A percentile compares a stretch with the other conserved stretches of the same genome.
Conservation (phyloP, 2,797 vertebrate genomes). For the Margarornis squamiger region DNA sequence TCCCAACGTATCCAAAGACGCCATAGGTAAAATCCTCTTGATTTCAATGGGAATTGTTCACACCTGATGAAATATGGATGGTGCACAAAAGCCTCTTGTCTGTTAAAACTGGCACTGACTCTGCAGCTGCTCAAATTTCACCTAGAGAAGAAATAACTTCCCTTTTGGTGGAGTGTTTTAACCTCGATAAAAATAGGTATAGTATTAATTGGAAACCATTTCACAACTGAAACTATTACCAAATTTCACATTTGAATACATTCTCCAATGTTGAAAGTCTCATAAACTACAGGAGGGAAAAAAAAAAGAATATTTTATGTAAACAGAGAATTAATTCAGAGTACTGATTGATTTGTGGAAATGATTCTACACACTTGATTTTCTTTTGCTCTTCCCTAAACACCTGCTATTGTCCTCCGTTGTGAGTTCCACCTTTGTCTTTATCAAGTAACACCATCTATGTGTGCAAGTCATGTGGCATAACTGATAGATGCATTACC, state of each 20-base stretch:
- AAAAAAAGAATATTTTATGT: background rate
- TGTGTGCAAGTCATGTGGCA: background rate
- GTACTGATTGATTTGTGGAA: background rate
- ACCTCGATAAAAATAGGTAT: background rate
- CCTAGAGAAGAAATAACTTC: background rate
- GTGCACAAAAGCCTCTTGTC: background rate
- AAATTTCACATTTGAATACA: background rate
- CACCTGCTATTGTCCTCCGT: background rate
- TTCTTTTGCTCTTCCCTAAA: background rate
- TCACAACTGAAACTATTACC: background rate
- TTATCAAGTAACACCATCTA: background rate
- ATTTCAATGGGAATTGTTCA: background rate
- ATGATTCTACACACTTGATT: background rate
- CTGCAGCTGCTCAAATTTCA: background rate
- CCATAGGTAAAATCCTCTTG: background rate
- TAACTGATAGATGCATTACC: background rate
- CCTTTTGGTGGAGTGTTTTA: background rate
- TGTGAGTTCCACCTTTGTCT: background rate
- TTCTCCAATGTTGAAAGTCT: background rate
- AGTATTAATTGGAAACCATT: background rate
- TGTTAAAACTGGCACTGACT: background rate
- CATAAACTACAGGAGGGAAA: background rate
- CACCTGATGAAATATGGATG: background rate
- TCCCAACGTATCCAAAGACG: background rate
- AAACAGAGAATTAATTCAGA: background rate